Base-by-base conservation (phyloP, 2,888 invertebrate species). In the Cerceris ruficornis region DNA sequence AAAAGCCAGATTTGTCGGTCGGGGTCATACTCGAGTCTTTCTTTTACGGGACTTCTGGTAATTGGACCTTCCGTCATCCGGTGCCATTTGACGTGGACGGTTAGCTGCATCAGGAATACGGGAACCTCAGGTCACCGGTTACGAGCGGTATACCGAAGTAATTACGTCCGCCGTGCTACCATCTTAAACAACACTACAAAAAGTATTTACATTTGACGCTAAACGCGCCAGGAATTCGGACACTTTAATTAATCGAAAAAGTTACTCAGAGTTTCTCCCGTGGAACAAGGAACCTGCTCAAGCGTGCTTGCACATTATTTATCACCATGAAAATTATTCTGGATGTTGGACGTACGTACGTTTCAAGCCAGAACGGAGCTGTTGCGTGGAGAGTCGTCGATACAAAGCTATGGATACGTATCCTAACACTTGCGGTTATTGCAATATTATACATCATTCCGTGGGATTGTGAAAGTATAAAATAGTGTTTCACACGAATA, bases 391-490 rank as follows among this genome's bases (percentile, higher is more conserved):
- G 68, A 54, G 64, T 57, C 57, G 77, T 72, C 58, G 74, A 62
- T 55, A 49, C 68, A 57, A 64, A 68, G 67, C 42, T 59, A 50
- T 49, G 66, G 68, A 72, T 75, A 75, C 66, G 75, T 82, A 75
- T 75, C 64, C 67, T 70, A 82, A 73, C 81, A 76, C 76, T 69
- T 75, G 69, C 57, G 64, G 78, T 79, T 75, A 75, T 82, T 66
- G 71, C 71, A 67, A 72, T 61, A 61, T 60, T 65, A 43, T 61
- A 46, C 57, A 55, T 55, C 43, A 65, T n/a, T 55, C 42, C 50
- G 2, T 52, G 69, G 69, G 59, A 70, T 58, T 64, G 72, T 67
- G 65, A 17, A 55, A 46, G 58, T 62, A 49, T 71, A 75, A 17
- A 57, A 80, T 49, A 65, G 58, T 65, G 59, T 52, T 68, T 42